Evolutionary conservation across 2,113 vertebrate species (phyloP).

Genomic region (Menura novaehollandiae): DNA sequence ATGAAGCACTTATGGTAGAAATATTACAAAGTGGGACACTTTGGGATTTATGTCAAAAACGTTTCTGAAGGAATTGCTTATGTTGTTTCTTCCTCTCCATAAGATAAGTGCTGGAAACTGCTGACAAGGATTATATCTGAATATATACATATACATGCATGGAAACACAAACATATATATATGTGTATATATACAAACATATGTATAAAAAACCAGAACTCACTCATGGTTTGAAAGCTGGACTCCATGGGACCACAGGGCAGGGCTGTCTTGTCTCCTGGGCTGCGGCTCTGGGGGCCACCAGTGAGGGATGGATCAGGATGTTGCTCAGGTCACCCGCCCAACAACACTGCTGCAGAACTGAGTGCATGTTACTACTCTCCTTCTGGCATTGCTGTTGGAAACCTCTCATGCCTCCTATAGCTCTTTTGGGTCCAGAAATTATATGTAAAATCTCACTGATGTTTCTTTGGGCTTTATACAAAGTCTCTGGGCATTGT

Average conservation of each 20-base stretch:
- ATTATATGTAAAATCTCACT: background rate
- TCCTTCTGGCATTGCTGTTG: background rate
- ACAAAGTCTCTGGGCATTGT: background rate
- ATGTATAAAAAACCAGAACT: background rate
- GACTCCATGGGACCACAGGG: accelerated
- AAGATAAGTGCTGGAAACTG: background rate
- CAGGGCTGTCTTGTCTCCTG: background rate
- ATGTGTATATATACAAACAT: background rate
- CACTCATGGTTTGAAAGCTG: background rate
- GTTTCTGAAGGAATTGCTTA: background rate
- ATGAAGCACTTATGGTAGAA: background rate
- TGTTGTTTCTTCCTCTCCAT: background rate
- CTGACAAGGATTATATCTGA: background rate
- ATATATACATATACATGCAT: background rate
- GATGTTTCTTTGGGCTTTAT: background rate
- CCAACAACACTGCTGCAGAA: background rate
- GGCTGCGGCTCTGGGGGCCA: background rate
- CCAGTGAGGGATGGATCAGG: background rate
- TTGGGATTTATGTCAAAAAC: background rate
- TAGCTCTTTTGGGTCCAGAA: background rate
- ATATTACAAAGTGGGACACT: background rate
- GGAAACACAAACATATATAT: background rate
- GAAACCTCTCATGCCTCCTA: background rate
- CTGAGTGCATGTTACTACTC: accelerated
- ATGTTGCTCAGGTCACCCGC: background rate